Base-by-base conservation (phyloP, 2,113 vertebrate genomes). In the Eleginops maclovinus region DNA sequence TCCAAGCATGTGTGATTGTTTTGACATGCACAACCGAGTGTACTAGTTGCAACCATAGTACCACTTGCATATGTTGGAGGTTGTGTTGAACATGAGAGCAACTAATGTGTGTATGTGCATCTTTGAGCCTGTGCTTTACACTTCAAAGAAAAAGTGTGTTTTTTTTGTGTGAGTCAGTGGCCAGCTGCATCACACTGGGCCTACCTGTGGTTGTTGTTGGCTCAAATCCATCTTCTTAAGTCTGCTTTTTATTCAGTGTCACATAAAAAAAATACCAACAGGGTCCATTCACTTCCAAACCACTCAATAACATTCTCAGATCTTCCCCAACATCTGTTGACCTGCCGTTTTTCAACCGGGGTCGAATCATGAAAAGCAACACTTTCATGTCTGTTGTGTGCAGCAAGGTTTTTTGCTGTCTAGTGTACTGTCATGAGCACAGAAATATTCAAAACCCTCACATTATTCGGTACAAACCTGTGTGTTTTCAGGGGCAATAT, bases 241-340 rank as follows among this genome's bases (percentile, higher is more conserved):
- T 75, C 88, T 89, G 83, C 74, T 91, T 86, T 86, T 86, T 88
- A 92, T 89, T 89, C 86, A 41, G 43, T 73, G 83, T 89, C 84
- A 87, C 86, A 87, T 84, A 84, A 91, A 91, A n/a, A 85, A 91
- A 92, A 91, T 83, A 78, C 82, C 85, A 88, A 61, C 75, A 61
- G 50, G 44, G 80, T 82, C 71, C 47, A 12, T 77, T 88, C 82
- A 44, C 77, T 63, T 87, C 81, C 80, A 80, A 84, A 86, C 51
- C 58, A 47, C 82, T 86, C 67, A 79, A 49, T 69, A 87, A 87
- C 75, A 80, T 78, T 79, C 79, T 90, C 68, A 85, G 77, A 85
- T 87, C 85, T 79, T 36, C 47, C 40, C 22, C 50, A 77, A 75
- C 84, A 85, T 86, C 79, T 91, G 88, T 63, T 82, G 69, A 83